Percentiles rank a stretch among this genome's conserved stretches.
These are phyloP conservation scores for Aphaenogaster rudis DNA, from an alignment of 1,140 invertebrate species.

Conservation along the genomic window DNA sequence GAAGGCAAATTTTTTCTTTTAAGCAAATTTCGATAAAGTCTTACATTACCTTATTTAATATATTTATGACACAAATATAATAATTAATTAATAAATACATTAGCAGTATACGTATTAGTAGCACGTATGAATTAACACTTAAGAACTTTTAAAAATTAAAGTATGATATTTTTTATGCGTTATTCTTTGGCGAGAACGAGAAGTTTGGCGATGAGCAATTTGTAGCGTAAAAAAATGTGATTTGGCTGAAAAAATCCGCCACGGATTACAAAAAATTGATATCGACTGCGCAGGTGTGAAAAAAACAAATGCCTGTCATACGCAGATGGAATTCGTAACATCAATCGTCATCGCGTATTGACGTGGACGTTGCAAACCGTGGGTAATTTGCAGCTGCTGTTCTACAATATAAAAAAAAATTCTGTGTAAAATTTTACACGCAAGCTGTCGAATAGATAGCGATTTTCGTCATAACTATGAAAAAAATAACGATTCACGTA, in stretches of 20 bases:
- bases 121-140: background rate
- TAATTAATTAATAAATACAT: background rate
- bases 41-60: background rate
- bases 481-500: background rate
- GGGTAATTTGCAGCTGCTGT: constrained; percentile 32
- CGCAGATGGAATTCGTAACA: constrained; percentile 6
- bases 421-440: background rate
- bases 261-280: background rate
- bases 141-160: background rate
- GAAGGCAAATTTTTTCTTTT: background rate
- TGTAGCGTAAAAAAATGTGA: background rate
- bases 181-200: background rate
- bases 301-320: constrained; percentile 25
- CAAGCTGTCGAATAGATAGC: background rate
- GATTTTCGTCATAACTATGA: background rate
- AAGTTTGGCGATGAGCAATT: background rate
- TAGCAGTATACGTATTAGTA: background rate
- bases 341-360: background rate
- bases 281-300: background rate
- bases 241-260: background rate
- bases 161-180: background rate
- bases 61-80: background rate
- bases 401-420: constrained; percentile 2
- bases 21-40: background rate
- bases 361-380: background rate